Evolutionary conservation across 2,888 invertebrate species (phyloP).

Genomic region (Salticus scenicus): DNA sequence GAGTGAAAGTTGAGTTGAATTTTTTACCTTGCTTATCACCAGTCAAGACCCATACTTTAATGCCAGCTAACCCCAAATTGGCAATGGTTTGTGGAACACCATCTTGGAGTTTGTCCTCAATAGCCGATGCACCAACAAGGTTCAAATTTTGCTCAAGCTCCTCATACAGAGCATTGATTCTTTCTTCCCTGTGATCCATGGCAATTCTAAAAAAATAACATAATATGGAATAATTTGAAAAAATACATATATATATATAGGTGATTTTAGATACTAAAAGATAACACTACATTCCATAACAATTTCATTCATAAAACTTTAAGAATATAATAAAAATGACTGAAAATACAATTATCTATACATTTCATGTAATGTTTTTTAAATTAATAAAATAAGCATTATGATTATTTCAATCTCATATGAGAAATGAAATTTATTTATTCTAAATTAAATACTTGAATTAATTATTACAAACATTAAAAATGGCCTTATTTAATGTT

Average conservation of each 20-base stretch:
- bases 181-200: slow-evolving; percentile 90
- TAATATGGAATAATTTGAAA: not conserved
- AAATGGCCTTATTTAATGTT: too few species aligned
- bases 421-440: too few species aligned
- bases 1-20: too few species aligned
- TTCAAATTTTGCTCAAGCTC: slow-evolving; percentile 96
- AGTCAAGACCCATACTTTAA: slow-evolving; percentile 99
- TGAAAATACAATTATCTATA: too few species aligned
- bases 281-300: not conserved
- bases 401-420: too few species aligned
- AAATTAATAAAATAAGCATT: too few species aligned
- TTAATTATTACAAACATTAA: too few species aligned
- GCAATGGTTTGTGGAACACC: slow-evolving; percentile 96
- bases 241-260: too few species aligned
- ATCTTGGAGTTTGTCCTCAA: slow-evolving; percentile 99
- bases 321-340: not conserved
- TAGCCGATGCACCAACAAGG: slow-evolving; percentile 96
- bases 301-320: not conserved
- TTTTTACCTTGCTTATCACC: slow-evolving; percentile 97
- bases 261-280: too few species aligned
- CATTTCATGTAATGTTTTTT: too few species aligned
- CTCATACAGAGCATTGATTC: slow-evolving; percentile 94
- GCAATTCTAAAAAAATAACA: slow-evolving; percentile 78
- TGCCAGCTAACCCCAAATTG: slow-evolving; percentile 94
- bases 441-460: too few species aligned